A percentile compares a stretch with the other conserved stretches of the same genome.
Evolutionary conservation across 2,888 invertebrate species (phyloP).

Genomic region (Cheilosia scutellata): DNA sequence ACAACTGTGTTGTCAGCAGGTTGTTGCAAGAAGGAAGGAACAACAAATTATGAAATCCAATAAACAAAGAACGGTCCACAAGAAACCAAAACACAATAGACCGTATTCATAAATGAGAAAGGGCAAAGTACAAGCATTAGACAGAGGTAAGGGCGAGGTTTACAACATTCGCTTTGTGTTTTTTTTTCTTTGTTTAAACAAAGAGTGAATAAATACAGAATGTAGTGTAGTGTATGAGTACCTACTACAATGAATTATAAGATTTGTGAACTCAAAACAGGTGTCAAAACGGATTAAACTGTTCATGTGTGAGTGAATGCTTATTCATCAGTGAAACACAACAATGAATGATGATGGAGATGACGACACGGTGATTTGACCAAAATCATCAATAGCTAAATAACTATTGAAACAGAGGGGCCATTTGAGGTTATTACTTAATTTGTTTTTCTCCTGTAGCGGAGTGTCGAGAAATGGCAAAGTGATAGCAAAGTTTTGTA

Average conservation of each 20-base stretch:
- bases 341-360: conserved; percentile 39
- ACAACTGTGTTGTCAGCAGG: conserved; percentile 27
- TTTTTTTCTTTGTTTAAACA: not conserved
- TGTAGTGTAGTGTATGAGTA: not conserved
- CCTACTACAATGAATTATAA: conserved; percentile 1
- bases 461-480: no score
- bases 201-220: conserved; percentile 12
- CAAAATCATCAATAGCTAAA: conserved; percentile 20
- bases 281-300: conserved; percentile 39
- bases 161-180: not conserved
- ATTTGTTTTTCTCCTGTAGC: no score
- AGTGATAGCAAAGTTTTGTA: no score
- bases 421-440: not conserved
- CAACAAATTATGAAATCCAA: conserved; percentile 61
- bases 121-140: conserved; percentile 42
- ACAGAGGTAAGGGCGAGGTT: conserved; percentile 31
- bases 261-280: conserved; percentile 25
- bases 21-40: conserved; percentile 33
- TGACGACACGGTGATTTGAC: not conserved
- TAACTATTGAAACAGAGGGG: conserved; percentile 7
- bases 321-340: conserved; percentile 28
- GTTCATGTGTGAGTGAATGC: conserved; percentile 19
- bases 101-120: conserved; percentile 51
- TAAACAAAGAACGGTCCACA: conserved; percentile 57
- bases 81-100: conserved; percentile 40